Conservation (phyloP, 2,888 invertebrate species). For the Melanotus villosus region DNA sequence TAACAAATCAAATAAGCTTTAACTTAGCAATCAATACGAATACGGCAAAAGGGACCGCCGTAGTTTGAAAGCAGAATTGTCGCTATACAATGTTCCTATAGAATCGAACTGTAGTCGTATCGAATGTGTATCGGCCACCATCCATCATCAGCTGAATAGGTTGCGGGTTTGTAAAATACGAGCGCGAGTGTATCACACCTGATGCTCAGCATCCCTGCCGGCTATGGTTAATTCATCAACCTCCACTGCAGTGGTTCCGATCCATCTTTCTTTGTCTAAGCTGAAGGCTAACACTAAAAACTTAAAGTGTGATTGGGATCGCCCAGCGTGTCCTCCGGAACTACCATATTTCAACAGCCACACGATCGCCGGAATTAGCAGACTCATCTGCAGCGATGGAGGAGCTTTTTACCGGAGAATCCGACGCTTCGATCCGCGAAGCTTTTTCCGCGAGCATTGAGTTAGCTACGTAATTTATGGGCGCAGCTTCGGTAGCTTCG, state of each 20-base stretch:
- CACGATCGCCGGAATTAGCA: conserved; percentile 45
- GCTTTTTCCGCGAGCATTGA: conserved; percentile 51
- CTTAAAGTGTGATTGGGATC: conserved; percentile 38
- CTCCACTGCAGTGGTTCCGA: conserved; percentile 29
- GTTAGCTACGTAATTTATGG: conserved; percentile 62
- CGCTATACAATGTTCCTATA: conserved; percentile 27
- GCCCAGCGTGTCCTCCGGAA: conserved; percentile 36
- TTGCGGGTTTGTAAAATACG: conserved; percentile 46
- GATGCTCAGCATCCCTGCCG: conserved; percentile 46
- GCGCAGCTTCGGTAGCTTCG: conserved; percentile 59
- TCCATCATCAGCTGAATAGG: conserved; percentile 47
- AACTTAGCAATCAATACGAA: conserved; percentile 33
- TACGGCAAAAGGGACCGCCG: conserved; percentile 26
- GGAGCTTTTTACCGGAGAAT: conserved; percentile 42
- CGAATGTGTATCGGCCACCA: conserved; percentile 44
- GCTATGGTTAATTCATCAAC: conserved; percentile 49
- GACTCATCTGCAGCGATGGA: conserved; percentile 40
- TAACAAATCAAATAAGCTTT: conserved; percentile 33
- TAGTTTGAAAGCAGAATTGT: conserved; percentile 35
- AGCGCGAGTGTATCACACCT: conserved; percentile 49
- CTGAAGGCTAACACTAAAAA: conserved; percentile 26
- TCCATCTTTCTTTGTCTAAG: conserved; percentile 40
- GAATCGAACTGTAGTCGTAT: conserved; percentile 28
- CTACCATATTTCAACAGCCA: conserved; percentile 41
- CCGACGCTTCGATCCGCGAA: conserved; percentile 48